These are phyloP conservation scores for Sternarchorhynchus goeldii DNA, from an alignment of 2,797 vertebrate species.

Conservation along the genomic window DNA sequence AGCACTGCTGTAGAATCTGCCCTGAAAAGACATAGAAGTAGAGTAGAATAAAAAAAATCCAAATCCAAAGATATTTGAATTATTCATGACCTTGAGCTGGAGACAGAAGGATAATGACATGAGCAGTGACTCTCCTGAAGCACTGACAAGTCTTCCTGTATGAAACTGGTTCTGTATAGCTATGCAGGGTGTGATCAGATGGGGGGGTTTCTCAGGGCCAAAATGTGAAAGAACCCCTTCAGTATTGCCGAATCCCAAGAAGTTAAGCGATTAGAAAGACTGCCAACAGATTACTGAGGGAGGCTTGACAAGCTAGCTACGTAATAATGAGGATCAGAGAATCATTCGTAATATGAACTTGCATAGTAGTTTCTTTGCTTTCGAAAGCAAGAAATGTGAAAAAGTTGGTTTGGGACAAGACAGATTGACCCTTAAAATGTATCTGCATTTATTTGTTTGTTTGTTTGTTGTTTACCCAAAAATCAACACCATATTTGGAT, in stretches of 20 bases:
- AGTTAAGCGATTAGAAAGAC: conserved; percentile 32
- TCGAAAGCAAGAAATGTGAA: neutral
- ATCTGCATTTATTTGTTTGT: neutral
- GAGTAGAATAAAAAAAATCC: conserved; percentile 6
- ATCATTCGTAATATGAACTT: neutral
- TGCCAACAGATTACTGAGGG: conserved; percentile 15
- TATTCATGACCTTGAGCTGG: conserved; percentile 22
- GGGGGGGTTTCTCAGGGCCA: conserved; percentile 20
- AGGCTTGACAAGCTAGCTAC: neutral
- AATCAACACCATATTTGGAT: neutral
- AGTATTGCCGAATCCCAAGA: conserved; percentile 42
- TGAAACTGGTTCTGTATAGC: conserved; percentile 55
- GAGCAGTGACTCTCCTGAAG: conserved; percentile 22
- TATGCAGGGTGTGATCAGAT: conserved; percentile 44
- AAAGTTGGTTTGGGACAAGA: neutral
- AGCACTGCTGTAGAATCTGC: neutral
- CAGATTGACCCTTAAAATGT: neutral
- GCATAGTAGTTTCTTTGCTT: neutral
- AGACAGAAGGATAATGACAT: conserved; percentile 16
- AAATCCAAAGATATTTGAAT: conserved; percentile 36
- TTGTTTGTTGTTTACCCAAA: neutral
- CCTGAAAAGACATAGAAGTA: neutral
- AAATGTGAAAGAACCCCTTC: conserved; percentile 41
- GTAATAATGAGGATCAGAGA: neutral
- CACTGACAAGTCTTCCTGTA: conserved; percentile 32